Evolutionary conservation across 2,113 vertebrate genomes (phyloP), one percentile per base, ranked within the genome.

Genomic region (Mohoua ochrocephala): DNA sequence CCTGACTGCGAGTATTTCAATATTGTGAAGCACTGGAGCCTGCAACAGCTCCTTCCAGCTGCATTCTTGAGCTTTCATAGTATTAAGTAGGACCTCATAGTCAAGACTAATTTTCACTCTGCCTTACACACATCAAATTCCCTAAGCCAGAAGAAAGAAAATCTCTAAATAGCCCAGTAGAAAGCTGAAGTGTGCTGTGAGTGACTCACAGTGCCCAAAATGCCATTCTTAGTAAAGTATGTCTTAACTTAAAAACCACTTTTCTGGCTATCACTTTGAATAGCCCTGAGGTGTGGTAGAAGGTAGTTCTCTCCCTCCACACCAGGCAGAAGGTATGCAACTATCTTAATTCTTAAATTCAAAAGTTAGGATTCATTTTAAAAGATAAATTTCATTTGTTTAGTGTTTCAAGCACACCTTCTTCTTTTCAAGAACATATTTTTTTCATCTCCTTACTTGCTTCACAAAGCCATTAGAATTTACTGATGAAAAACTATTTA

Each of bases 401-500:
- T 82, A 23, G 18, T 75, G 53, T 89, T 96, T 94, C 41, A 77
- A 84, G 49, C 18, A 78, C 24, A 68, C 28, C 2, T 56, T 95
- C 92, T 90, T 86, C 28, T 35, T 75, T 70, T 14, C 20, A 56
- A 95, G 18, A 78, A 63, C 64, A n/a, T 67, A 3, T 81, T 91
- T 61, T 93, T 88, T 84, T 77, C 5, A 59, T 89, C 79, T 90
- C 33, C 28, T 64, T 92, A 75, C 56, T 90, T 1, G 2, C 64
- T 76, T 86, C 60, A 68, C 39, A 74, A 78, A 81, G 37, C 70
- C 71, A 67, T 94, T 97, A 81, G 31, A 81, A 78, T 95, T 95
- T 92, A 84, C 64, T 93, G 27, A 53, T 71, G 44, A 91, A 92
- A 94, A 92, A n/a, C 27, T 81, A 44, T 88, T 92, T 81, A 80